A percentile compares a stretch with the other conserved stretches of the same genome.
phyloP scores from a whole-genome alignment of 1,140 invertebrate species.

The Drosophila watanabei region DNA sequence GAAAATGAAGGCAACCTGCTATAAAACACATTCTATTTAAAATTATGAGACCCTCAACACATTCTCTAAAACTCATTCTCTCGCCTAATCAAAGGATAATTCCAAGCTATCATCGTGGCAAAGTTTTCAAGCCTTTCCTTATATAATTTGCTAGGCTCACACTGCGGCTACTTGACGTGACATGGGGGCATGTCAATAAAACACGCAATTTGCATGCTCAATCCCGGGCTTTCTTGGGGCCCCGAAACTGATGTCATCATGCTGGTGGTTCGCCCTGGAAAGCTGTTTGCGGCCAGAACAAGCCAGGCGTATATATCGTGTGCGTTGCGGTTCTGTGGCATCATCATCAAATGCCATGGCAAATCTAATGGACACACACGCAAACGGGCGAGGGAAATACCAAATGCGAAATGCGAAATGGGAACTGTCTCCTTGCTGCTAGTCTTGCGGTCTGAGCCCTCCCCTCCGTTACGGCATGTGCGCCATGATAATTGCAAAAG shows the following conservation, averaged over 20 bases:
- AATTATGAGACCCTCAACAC: background rate
- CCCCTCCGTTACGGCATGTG: slow-evolving; percentile 43
- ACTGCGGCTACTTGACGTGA: slow-evolving; percentile 20
- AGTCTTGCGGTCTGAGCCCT: slow-evolving; percentile 51
- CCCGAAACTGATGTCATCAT: slow-evolving; percentile 46
- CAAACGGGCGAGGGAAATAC: slow-evolving; percentile 22
- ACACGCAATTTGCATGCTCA: slow-evolving; percentile 58
- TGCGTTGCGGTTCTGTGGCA: slow-evolving; percentile 78
- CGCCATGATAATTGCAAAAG: slow-evolving; percentile 76
- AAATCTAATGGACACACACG: slow-evolving; percentile 52
- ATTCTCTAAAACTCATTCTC: background rate
- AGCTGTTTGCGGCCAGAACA: slow-evolving; percentile 53
- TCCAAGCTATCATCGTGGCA: slow-evolving; percentile 1
- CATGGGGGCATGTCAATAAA: slow-evolving; percentile 56
- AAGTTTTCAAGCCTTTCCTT: background rate
- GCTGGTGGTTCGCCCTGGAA: slow-evolving; percentile 52
- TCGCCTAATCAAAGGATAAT: background rate
- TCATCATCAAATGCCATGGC: slow-evolving; percentile 64
- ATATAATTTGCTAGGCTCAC: background rate
- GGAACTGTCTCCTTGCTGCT: slow-evolving; percentile 14
- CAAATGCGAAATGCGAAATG: slow-evolving; percentile 42
- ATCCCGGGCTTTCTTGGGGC: slow-evolving; percentile 10
- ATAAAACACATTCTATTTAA: background rate
- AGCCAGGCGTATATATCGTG: slow-evolving; percentile 36
- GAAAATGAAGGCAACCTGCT: background rate